Evolutionary conservation across 2,888 invertebrate species (phyloP), one percentile per base, ranked within the genome.

Genomic region (Pheosia gnoma): DNA sequence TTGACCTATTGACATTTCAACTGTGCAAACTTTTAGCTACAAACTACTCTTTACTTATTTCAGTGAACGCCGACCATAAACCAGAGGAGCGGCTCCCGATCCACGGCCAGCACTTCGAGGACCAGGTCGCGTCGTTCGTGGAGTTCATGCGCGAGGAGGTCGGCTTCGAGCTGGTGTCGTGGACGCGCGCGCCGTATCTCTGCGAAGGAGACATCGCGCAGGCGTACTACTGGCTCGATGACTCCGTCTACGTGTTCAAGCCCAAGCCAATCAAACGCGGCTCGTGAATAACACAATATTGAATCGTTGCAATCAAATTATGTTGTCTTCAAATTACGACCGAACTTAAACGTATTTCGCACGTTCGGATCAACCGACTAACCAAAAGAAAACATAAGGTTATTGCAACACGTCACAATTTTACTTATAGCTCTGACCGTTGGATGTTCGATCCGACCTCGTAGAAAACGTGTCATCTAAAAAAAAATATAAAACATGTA

Each of bases 181-280:
- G 99, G 98, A 96, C 98, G 10, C 95, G 98, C 78, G 95, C 98
- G 53, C 99, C 99, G 0, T 99, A 99, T 86, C 94, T 99, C 51
- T 99, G 99, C 89, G 99, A 99, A 90, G 99, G 99, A 0, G 99
- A 99, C 88, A 94, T 99, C 71, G 95, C 96, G 57, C 98, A 97
- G 87, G 96, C 97, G 0, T 98, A 97, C 91, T 99, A 98, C 90
- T 98, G 98, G 96, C 94, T 99, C 58, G 96, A 97, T 77, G 99
- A 99, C 90, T 96, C 96, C 38, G 94, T 99, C n/a, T 98, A 98
- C 84, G 95, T 98, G 53, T 94, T 97, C 78, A 95, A 94, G 39
- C 87, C 89, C 67, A 65, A 51, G 49, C 37, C 13, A 6, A 39
- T 5, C 62, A 74, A 74, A 63, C 41, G 4, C 57, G 10, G 13